Evolutionary conservation across 2,888 invertebrate species (phyloP).

Genomic region (Macrophya alboannulata): DNA sequence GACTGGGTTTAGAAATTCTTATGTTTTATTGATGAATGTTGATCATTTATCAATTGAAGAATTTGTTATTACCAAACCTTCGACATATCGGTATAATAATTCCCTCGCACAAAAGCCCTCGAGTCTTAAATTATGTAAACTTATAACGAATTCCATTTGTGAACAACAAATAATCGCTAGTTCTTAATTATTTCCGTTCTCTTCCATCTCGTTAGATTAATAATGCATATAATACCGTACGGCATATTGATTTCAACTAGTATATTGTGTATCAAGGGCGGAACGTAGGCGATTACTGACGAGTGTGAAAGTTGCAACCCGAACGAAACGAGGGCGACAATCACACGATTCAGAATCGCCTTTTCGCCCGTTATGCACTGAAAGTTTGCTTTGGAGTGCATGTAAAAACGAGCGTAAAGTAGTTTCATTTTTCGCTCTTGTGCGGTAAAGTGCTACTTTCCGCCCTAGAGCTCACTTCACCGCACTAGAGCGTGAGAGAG

Average conservation of each 20-base stretch:
- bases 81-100: not conserved
- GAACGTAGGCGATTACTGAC: too few species aligned
- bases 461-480: too few species aligned
- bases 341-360: too few species aligned
- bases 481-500: too few species aligned
- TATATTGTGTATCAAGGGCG: too few species aligned
- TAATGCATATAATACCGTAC: not conserved
- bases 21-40: constrained; percentile 2
- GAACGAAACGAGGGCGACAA: too few species aligned
- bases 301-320: too few species aligned
- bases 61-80: not conserved
- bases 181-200: not conserved
- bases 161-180: not conserved
- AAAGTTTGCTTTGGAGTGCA: too few species aligned
- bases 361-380: too few species aligned
- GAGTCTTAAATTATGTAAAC: not conserved
- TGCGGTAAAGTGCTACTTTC: too few species aligned
- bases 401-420: too few species aligned
- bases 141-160: not conserved
- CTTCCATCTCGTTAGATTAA: not conserved
- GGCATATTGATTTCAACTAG: not conserved
- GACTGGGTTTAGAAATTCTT: not conserved
- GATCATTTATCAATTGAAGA: constrained; percentile 14
- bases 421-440: too few species aligned
- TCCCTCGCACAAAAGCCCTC: not conserved